These are phyloP conservation scores for Aptenodytes forsteri DNA, from an alignment of 2,113 vertebrate genomes.

Conservation along the genomic window DNA sequence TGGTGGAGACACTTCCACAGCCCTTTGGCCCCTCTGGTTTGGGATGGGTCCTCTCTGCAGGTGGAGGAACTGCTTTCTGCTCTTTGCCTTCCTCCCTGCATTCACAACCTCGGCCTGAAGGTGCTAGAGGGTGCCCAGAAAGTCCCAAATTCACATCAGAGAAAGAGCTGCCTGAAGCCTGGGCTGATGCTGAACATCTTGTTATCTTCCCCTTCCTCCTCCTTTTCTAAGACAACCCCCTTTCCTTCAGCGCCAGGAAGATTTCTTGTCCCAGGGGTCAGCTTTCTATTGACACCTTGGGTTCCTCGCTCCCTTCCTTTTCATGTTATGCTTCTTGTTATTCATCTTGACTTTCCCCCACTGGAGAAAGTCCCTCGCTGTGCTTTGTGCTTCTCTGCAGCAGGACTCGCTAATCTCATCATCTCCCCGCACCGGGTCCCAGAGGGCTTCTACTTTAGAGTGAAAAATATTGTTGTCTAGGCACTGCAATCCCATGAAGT, in stretches of 20 bases:
- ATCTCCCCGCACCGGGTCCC: neutral
- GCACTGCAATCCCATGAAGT: neutral
- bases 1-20: neutral
- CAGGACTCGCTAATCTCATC: neutral
- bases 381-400: neutral
- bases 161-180: neutral
- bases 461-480: neutral
- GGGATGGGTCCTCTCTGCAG: neutral
- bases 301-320: neutral
- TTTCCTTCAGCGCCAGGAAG: neutral
- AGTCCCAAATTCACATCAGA: neutral
- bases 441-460: neutral
- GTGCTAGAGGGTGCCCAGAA: neutral
- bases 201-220: neutral
- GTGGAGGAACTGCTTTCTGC: neutral
- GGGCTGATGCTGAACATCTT: neutral
- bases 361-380: neutral
- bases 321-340: neutral
- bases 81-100: neutral
- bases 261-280: neutral
- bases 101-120: neutral
- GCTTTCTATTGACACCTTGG: neutral
- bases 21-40: neutral
- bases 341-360: neutral
- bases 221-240: neutral